Evolutionary conservation across 2,797 vertebrate species (phyloP), one percentile per base, ranked within the genome.

Genomic region (Eulemur albifrons): DNA sequence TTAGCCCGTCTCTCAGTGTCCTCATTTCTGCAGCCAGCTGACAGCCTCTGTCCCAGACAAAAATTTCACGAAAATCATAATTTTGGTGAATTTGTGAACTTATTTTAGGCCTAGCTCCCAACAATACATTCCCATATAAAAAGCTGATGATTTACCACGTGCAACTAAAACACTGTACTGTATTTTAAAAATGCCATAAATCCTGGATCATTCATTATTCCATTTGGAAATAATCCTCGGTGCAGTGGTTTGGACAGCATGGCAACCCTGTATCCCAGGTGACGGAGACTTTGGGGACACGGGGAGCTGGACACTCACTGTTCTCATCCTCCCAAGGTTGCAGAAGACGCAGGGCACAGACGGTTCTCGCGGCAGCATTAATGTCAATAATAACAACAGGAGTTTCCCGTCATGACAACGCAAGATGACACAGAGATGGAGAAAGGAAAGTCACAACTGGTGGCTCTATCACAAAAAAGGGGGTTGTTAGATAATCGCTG

Each of bases 331-430:
- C 45, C 40, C 27, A 14, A 88, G 32, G 12, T 6, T 7, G 8
- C 7, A 7, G 48, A 8, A n/a, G 48, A 7, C 11, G 3, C 0
- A 1, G n/a, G 7, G 6, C 32, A 7, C 61, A 7, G 27, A 21
- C 23, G 59, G 13, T 5, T 15, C 61, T n/a, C 9, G 1, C 0
- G 4, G 30, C 7, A 17, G 20, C 45, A 20, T 5, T 50, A 38
- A n/a, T 23, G 25, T 15, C 11, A 63, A 17, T 13, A 52, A 45
- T 11, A 57, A 13, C 27, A 86, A 15, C 11, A 27, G 20, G 81
- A 59, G n/a, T 54, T 76, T 48, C 54, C 59, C 32, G 5, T 32
- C 18, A 2, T 1, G 21, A 45, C 20, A 40, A n/a, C 38, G 20
- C 50, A 40, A 72, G 76, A 45, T 38, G 43, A 75, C 17, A 11